Evolutionary conservation across 2,888 invertebrate species (phyloP).

Genomic region (Sylvicola cinctus): DNA sequence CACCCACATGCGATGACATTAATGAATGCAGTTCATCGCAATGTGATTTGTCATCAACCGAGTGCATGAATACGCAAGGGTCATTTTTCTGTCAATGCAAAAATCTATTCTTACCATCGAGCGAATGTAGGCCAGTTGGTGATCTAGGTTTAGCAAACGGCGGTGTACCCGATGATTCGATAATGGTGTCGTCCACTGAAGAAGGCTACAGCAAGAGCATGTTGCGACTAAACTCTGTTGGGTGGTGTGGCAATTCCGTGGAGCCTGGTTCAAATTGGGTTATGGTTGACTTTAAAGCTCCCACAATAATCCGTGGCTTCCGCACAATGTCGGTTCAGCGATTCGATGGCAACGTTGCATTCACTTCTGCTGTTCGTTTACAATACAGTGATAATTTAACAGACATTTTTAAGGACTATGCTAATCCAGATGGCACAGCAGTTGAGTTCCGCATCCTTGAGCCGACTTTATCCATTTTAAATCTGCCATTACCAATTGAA

Average conservation of each 20-base stretch:
- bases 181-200: conserved; percentile 66
- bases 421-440: conserved; percentile 80
- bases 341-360: conserved; percentile 64
- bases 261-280: conserved; percentile 83
- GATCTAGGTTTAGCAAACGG: conserved; percentile 66
- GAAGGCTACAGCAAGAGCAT: conserved; percentile 63
- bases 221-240: conserved; percentile 62
- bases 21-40: conserved; percentile 79
- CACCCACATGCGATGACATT: conserved; percentile 78
- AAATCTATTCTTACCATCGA: conserved; percentile 60
- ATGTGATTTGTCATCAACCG: conserved; percentile 77
- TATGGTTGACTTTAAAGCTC: conserved; percentile 67
- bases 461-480: conserved; percentile 75
- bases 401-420: conserved; percentile 75
- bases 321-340: conserved; percentile 75
- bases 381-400: conserved; percentile 77
- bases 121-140: conserved; percentile 76
- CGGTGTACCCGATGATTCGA: conserved; percentile 76
- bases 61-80: conserved; percentile 74
- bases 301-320: conserved; percentile 75
- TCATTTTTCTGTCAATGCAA: conserved; percentile 78
- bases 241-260: conserved; percentile 77
- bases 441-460: conserved; percentile 81
- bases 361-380: conserved; percentile 69
- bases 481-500: conserved; percentile 78